Conservation (phyloP, 1,140 invertebrate genomes). For the Drosophila serrata region DNA sequence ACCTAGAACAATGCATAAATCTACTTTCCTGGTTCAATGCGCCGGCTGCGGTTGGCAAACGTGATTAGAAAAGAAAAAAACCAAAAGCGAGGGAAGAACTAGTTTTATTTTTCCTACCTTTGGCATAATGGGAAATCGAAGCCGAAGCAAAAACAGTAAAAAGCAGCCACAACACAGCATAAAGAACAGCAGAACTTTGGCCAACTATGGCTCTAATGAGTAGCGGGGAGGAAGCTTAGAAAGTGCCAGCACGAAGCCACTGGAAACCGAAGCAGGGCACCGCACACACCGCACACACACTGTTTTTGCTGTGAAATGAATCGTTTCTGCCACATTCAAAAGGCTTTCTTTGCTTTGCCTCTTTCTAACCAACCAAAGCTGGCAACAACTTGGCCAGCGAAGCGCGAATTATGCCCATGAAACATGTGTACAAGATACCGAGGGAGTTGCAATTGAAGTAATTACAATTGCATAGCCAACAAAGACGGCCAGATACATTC, state of each 20-base stretch:
- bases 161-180: conserved; percentile 18
- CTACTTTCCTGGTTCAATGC: conserved; percentile 69
- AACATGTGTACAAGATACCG: conserved; percentile 53
- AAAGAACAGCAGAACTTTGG: conserved; percentile 39
- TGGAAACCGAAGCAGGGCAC: conserved; percentile 43
- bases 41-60: conserved; percentile 58
- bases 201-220: conserved; percentile 42
- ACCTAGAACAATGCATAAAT: conserved; percentile 68
- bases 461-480: conserved; percentile 53
- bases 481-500: conserved; percentile 44
- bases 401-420: conserved; percentile 72
- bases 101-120: conserved; percentile 54
- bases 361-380: neutral
- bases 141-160: conserved; percentile 31
- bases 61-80: conserved; percentile 70
- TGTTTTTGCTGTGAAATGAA: conserved; percentile 34
- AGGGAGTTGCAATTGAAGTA: conserved; percentile 51
- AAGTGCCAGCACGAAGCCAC: conserved; percentile 51
- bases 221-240: conserved; percentile 51
- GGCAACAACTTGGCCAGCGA: conserved; percentile 43
- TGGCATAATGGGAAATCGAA: conserved; percentile 71
- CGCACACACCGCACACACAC: conserved; percentile 13
- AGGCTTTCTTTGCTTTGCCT: conserved; percentile 32
- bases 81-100: conserved; percentile 47
- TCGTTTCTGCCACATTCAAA: conserved; percentile 48